phyloP scores from a whole-genome alignment of 2,888 invertebrate species.

The Dryobotodes eremita region DNA sequence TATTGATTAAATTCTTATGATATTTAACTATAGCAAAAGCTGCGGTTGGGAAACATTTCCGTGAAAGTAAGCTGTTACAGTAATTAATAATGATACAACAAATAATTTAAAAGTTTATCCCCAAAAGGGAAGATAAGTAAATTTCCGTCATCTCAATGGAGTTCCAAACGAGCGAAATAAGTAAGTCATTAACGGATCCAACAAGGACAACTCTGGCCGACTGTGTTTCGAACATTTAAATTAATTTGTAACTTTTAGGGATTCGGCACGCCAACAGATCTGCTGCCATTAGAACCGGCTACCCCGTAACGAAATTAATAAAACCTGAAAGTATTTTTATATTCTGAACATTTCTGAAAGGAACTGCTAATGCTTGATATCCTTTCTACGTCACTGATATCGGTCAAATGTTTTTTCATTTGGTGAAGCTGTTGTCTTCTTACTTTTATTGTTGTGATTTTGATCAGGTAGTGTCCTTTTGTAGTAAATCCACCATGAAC shows the following conservation, averaged over 20 bases:
- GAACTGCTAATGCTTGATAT: slow-evolving; percentile 17
- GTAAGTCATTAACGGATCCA: slow-evolving; percentile 78
- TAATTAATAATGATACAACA: slow-evolving; percentile 19
- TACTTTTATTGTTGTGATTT: slow-evolving; percentile 16
- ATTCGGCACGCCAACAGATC: slow-evolving; percentile 76
- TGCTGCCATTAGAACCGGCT: slow-evolving; percentile 73
- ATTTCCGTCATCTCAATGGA: slow-evolving; percentile 72
- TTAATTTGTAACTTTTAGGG: slow-evolving; percentile 83
- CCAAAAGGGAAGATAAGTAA: slow-evolving; percentile 58
- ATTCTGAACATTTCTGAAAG: slow-evolving; percentile 70
- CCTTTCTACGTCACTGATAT: slow-evolving; percentile 19
- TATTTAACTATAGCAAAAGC: neutral
- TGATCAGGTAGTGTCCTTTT: neutral
- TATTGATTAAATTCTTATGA: neutral
- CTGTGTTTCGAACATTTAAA: slow-evolving; percentile 81
- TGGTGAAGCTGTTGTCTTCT: neutral
- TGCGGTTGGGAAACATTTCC: neutral
- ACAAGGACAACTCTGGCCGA: slow-evolving; percentile 65
- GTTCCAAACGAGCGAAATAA: slow-evolving; percentile 77
- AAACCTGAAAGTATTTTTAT: slow-evolving; percentile 64
- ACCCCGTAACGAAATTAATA: slow-evolving; percentile 74
- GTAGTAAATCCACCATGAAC: slow-evolving; percentile 4
- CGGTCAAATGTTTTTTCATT: neutral
- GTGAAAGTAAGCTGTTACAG: slow-evolving; percentile 10
- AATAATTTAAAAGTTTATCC: slow-evolving; percentile 37